Base-by-base conservation (phyloP, 2,797 vertebrate genomes). In the Pterois miles region DNA sequence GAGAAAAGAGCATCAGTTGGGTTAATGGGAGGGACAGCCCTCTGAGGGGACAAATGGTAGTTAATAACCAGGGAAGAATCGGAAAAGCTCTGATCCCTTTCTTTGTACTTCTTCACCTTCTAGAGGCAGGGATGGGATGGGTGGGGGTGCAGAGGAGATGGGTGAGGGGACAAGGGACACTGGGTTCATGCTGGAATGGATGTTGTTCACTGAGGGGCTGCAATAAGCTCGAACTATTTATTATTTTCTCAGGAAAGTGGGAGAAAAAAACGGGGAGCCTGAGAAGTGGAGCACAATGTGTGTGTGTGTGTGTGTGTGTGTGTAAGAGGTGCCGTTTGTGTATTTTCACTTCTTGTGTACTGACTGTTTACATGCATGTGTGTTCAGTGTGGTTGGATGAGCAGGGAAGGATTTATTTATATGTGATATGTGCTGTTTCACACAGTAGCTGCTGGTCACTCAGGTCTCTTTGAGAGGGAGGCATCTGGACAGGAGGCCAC, bases 1-100 rank as follows among this genome's bases (percentile, higher is more conserved):
- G 93, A 96, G 94, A 95, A 96, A 95, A 93, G 94, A 93, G 93
- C 95, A 94, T 95, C 94, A 92, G 93, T 94, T 92, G 91, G 91
- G 91, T 94, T 94, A 95, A 95, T 94, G 93, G 93, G 90, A 91
- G 91, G 93, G 92, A 91, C 90, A 85, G 93, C 86, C 89, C 92
- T 93, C 86, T 59, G 79, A 90, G 87, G 87, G 92, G 88, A 93
- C 91, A 93, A 93, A 92, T 65, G 90, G 92, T 91, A 92, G 93
- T 95, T 95, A 95, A 95, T 95, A 95, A 93, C 91, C 89, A 93
- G 90, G 81, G 87, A 88, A 91, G 92, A 94, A 93, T 93, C 89
- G 89, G 89, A 94, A 93, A 93, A 92, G 90, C 91, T 93, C 91
- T 93, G 90, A 92, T 93, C 91, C 90, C 80, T 85, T 82, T 88